Conservation (phyloP, 92 coral and sea anemone genomes). For the Epizoanthus illoricatus region DNA sequence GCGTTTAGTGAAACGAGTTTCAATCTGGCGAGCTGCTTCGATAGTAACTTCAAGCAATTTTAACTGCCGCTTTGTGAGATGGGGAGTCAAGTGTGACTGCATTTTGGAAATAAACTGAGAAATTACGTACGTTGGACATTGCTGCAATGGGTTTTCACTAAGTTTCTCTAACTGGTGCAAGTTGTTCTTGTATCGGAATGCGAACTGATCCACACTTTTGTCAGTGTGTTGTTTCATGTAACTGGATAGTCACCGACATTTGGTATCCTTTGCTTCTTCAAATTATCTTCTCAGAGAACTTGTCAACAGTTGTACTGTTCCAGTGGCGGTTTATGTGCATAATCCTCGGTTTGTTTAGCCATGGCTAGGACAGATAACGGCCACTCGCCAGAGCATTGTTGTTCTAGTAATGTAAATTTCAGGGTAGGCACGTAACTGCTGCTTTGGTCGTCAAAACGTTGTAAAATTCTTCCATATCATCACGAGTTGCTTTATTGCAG, state of each 20-base stretch:
- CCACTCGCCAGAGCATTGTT: slow-evolving; percentile 49
- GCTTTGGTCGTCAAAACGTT: slow-evolving; percentile 40
- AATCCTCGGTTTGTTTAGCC: slow-evolving; percentile 12
- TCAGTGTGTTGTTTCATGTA: slow-evolving; percentile 36
- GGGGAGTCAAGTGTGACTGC: slow-evolving; percentile 8
- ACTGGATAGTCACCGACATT: slow-evolving; percentile 38
- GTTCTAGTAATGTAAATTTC: slow-evolving; percentile 40
- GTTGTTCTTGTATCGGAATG: slow-evolving; percentile 40
- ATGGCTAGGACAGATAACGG: slow-evolving; percentile 36
- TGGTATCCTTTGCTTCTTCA: slow-evolving; percentile 36
- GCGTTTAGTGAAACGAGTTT: too few species aligned
- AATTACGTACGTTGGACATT: slow-evolving; percentile 23
- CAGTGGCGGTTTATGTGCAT: slow-evolving; percentile 29
- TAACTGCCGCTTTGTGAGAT: slow-evolving; percentile 14
- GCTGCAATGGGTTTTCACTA: slow-evolving; percentile 12
- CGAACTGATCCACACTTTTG: slow-evolving; percentile 40
- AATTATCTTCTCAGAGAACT: slow-evolving; percentile 21
- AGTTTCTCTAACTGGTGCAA: slow-evolving; percentile 40
- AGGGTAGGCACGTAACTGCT: slow-evolving; percentile 19
- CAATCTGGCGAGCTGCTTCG: neutral
- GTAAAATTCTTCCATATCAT: slow-evolving; percentile 42
- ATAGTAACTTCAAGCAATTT: neutral
- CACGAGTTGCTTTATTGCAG: neutral
- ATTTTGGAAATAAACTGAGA: slow-evolving; percentile 24
- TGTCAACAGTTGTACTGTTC: slow-evolving; percentile 36